Conservation (phyloP, 1,140 invertebrate genomes). For the Cepaea nemoralis region DNA sequence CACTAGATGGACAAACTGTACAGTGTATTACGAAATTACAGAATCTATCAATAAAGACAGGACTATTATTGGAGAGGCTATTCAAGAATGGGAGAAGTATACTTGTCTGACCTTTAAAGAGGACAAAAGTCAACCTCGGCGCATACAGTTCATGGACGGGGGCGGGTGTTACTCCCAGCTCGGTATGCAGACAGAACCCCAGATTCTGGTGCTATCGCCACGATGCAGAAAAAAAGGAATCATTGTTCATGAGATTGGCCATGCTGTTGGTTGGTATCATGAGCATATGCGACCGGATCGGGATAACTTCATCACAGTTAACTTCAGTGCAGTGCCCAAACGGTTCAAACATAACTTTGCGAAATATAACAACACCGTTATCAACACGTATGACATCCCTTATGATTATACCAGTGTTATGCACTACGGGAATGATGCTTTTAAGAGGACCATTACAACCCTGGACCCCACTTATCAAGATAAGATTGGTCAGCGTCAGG, state of each 20-base stretch:
- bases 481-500: constrained; percentile 53
- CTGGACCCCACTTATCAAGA: constrained; percentile 50
- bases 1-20: constrained; percentile 17
- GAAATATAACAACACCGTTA: constrained; percentile 68
- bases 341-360: constrained; percentile 72
- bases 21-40: constrained; percentile 23
- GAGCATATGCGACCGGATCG: constrained; percentile 80
- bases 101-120: constrained; percentile 55
- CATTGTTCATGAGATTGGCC: constrained; percentile 73
- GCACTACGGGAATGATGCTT: constrained; percentile 65
- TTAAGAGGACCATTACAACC: constrained; percentile 48
- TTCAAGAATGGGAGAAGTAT: constrained; percentile 55
- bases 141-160: constrained; percentile 53
- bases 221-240: constrained; percentile 49
- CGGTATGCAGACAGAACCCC: constrained; percentile 18
- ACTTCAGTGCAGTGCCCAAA: constrained; percentile 77
- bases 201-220: constrained; percentile 16
- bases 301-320: constrained; percentile 78
- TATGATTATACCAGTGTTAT: constrained; percentile 75
- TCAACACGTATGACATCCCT: constrained; percentile 71
- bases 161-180: constrained; percentile 47
- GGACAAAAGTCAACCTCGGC: constrained; percentile 23
- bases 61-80: constrained; percentile 44
- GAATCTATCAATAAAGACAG: not conserved
- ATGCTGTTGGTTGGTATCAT: constrained; percentile 75